Evolutionary conservation across 2,888 invertebrate genomes (phyloP).

Genomic region (Crematogaster levior): DNA sequence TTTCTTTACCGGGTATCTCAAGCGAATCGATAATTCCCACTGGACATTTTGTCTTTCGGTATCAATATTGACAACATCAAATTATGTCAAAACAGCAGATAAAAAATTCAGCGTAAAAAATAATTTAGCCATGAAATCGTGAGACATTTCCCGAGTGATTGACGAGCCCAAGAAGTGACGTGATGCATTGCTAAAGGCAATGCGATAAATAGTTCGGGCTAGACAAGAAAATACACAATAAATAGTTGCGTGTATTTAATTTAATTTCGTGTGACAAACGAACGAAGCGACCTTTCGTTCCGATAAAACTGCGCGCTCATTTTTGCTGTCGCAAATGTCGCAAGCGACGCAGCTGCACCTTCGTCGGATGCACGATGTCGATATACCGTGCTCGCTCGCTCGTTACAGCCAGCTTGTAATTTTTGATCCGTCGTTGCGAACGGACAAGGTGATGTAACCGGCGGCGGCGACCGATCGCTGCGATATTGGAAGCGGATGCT

Average conservation of each 20-base stretch:
- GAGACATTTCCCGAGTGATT: not conserved
- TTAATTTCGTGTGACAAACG: constrained; percentile 32
- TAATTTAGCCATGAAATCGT: not conserved
- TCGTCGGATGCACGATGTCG: constrained; percentile 20
- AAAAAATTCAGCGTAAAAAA: not conserved
- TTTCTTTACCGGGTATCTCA: not conserved
- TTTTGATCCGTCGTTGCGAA: constrained; percentile 39
- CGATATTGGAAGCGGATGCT: constrained; percentile 28
- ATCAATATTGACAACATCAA: not conserved
- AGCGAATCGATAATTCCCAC: not conserved
- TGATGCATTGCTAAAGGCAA: not conserved
- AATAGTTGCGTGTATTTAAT: constrained; percentile 43
- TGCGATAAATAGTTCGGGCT: constrained; percentile 4
- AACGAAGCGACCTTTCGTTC: constrained; percentile 34
- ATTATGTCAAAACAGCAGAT: not conserved
- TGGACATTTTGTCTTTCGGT: not conserved
- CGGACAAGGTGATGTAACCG: constrained; percentile 35
- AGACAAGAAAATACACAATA: constrained; percentile 16
- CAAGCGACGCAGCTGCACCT: constrained; percentile 17
- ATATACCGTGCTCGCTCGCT: constrained; percentile 24
- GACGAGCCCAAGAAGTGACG: not conserved
- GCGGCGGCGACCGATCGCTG: not conserved
- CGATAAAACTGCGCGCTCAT: constrained; percentile 41
- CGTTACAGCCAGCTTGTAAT: constrained; percentile 44
- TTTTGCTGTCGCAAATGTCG: constrained; percentile 35